Evolutionary conservation across 2,113 vertebrate species (phyloP).

Genomic region (Pipa parva): DNA sequence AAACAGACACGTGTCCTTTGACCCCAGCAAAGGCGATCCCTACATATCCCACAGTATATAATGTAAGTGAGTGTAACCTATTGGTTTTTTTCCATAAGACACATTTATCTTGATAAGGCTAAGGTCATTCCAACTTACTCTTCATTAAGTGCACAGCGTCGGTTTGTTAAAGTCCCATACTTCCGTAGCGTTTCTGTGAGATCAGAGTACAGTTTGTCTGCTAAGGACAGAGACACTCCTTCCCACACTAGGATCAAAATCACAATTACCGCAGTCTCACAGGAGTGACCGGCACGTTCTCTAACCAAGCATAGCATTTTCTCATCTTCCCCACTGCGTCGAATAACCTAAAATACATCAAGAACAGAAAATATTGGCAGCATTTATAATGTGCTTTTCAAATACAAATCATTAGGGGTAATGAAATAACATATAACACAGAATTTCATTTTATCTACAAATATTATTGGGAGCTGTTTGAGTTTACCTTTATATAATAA

Average conservation of each 20-base stretch:
- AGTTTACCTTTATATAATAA: too few species aligned
- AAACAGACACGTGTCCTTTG: too few species aligned
- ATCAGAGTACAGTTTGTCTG: conserved; percentile 81
- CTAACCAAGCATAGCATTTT: conserved; percentile 90
- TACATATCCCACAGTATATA: too few species aligned
- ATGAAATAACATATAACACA: too few species aligned
- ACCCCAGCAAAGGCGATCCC: too few species aligned
- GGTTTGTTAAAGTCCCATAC: conserved; percentile 81
- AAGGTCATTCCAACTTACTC: conserved; percentile 82
- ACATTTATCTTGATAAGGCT: too few species aligned
- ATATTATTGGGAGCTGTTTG: too few species aligned
- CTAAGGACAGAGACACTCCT: conserved; percentile 74
- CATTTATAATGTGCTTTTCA: too few species aligned
- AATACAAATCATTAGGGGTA: too few species aligned
- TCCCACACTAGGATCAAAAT: conserved; percentile 94
- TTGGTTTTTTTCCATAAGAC: too few species aligned
- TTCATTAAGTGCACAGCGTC: conserved; percentile 89
- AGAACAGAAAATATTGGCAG: neutral
- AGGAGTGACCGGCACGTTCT: conserved; percentile 81
- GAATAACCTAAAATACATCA: conserved; percentile 75
- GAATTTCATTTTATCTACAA: too few species aligned
- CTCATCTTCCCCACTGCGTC: conserved; percentile 79
- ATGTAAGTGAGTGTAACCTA: too few species aligned
- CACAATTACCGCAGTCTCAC: conserved; percentile 80
- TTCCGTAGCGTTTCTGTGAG: conserved; percentile 80